Evolutionary conservation across 2,888 invertebrate genomes (phyloP), one percentile per base, ranked within the genome.

Genomic region (Brachyopa scutellaris): DNA sequence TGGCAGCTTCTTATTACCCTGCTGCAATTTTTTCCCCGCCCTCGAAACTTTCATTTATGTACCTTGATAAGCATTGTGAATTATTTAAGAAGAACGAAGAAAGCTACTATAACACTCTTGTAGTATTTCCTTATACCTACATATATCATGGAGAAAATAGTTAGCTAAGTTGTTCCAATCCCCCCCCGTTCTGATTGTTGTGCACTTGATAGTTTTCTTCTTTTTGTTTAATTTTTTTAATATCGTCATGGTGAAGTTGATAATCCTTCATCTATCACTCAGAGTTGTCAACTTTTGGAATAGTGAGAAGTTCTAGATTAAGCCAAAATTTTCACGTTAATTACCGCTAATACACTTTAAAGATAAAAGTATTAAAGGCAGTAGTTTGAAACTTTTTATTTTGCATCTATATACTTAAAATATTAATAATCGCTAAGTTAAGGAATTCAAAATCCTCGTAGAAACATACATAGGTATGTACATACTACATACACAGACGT

Each of bases 1-100:
- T 3, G 23, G n/a, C 23, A 47, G 21, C 21, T 33, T 13, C 62
- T 62, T 23, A 15, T 59, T 59, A 36, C 42, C 5, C n/a, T 33
- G 31, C 55, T 13, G 17, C 36, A 38, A 47, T 29, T 38, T 59
- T 47, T 47, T 49, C 4, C 1, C 13, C 29, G 15, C 13, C 49
- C 19, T 51, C 31, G 23, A 45, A 72, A 31, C n/a, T 42, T 42
- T 62, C 51, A 23, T 42, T 40, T 26, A 31, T n/a, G n/a, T n/a
- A n/a, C n/a, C n/a, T n/a, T n/a, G n/a, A n/a, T n/a, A n/a, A 42
- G 42, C 15, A 61, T 57, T 62, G 51, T 21, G 61, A 17, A 62
- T 42, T 62, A 26, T 53, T 15, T 29, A 23, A 31, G n/a, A n/a
- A n/a, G n/a, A 45, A 70, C 31, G 33, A 62, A 42, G 40, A 13